Conservation (phyloP, 2,113 vertebrate genomes). For the Barnardius zonarius region DNA sequence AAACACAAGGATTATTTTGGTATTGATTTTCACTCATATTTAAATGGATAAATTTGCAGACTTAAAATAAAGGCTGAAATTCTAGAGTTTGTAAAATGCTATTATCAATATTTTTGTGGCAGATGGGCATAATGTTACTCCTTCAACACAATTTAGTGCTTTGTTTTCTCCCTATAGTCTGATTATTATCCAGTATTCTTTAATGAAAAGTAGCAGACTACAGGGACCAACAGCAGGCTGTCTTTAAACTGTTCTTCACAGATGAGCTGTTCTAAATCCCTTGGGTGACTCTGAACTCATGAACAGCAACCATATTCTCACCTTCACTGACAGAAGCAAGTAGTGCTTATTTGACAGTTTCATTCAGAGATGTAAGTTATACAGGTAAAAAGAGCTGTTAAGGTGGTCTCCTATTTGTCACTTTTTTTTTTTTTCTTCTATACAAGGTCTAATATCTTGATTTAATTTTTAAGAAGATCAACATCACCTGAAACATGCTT, state of each 20-base stretch:
- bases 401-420: background rate
- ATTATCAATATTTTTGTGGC: background rate
- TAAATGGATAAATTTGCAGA: background rate
- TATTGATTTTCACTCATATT: background rate
- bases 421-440: background rate
- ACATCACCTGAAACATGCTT: background rate
- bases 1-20: background rate
- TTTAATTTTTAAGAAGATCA: background rate
- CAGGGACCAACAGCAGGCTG: background rate
- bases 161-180: background rate
- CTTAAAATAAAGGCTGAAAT: background rate
- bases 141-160: background rate
- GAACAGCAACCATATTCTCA: background rate
- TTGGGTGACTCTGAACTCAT: background rate
- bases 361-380: background rate
- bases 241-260: background rate
- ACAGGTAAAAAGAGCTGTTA: background rate
- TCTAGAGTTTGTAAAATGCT: background rate
- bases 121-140: background rate
- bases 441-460: background rate
- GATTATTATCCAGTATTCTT: background rate
- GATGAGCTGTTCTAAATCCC: background rate
- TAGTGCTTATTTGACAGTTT: background rate
- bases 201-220: background rate
- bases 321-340: background rate